Percentiles rank a stretch among this genome's conserved stretches.
phyloP scores from a whole-genome alignment of 2,113 vertebrate species.

The Cyprinodon variegatus region DNA sequence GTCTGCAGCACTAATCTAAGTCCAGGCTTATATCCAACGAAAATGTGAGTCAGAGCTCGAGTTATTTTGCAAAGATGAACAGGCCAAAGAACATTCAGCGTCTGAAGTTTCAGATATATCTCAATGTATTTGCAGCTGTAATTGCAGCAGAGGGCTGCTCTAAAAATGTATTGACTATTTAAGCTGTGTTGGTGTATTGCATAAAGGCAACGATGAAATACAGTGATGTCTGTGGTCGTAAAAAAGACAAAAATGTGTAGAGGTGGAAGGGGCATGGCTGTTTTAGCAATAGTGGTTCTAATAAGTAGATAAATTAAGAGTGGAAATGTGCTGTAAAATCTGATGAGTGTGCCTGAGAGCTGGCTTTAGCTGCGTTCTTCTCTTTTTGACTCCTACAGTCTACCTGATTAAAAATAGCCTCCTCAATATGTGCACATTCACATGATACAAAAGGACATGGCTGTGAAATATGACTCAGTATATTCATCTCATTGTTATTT shows the following conservation, averaged over 20 bases:
- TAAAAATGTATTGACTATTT: neutral
- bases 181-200: neutral
- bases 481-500: slow-evolving; percentile 26
- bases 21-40: neutral
- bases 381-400: neutral
- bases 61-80: neutral
- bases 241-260: no score
- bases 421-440: slow-evolving; percentile 34
- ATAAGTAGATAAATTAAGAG: neutral
- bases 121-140: neutral
- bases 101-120: neutral
- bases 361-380: neutral
- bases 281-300: neutral
- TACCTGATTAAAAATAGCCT: slow-evolving; percentile 43
- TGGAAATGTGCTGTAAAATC: neutral
- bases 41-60: neutral
- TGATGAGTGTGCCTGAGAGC: neutral
- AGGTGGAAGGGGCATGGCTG: neutral
- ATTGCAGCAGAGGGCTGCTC: neutral
- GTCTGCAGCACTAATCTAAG: neutral
- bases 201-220: neutral
- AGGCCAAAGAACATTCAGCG: neutral
- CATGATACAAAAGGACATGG: slow-evolving; percentile 8
- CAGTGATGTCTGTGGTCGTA: neutral
- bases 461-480: slow-evolving; percentile 20